A percentile compares a stretch with the other conserved stretches of the same genome.
These are phyloP conservation scores for Drosophila ananassae DNA, from an alignment of 1,140 invertebrate species.

Conservation along the genomic window DNA sequence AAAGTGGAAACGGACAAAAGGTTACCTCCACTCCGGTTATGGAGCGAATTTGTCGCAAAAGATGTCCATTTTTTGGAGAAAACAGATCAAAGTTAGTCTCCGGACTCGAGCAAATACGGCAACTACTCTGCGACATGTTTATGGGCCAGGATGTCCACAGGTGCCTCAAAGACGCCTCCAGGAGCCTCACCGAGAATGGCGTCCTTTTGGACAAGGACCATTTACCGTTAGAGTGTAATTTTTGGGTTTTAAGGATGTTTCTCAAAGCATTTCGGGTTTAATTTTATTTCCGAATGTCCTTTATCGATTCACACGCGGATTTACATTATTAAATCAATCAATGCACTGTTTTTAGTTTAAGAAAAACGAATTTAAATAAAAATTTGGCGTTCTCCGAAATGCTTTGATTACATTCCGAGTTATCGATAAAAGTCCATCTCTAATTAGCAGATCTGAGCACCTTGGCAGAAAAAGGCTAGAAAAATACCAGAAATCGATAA, in stretches of 20 bases:
- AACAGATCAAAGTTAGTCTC: neutral
- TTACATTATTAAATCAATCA: neutral
- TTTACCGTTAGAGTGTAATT: neutral
- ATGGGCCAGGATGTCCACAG: no score
- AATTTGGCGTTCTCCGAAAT: neutral
- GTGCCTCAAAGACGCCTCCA: neutral
- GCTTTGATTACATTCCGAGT: neutral
- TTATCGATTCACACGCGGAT: neutral
- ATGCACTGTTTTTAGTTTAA: neutral
- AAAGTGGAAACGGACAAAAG: neutral
- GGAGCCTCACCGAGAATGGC: neutral
- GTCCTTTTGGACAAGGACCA: neutral
- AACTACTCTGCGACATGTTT: neutral
- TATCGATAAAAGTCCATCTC: neutral
- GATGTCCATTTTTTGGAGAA: neutral
- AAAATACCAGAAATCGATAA: neutral
- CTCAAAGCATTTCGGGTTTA: neutral
- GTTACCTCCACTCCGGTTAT: neutral
- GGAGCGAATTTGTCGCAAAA: neutral
- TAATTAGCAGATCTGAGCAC: neutral
- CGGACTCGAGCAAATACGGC: neutral
- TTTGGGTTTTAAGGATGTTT: neutral
- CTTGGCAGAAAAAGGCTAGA: neutral
- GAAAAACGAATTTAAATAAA: neutral
- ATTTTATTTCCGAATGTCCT: neutral